Conservation (phyloP, 92 coral and sea anemone species). For the Heliopora coerulea region DNA sequence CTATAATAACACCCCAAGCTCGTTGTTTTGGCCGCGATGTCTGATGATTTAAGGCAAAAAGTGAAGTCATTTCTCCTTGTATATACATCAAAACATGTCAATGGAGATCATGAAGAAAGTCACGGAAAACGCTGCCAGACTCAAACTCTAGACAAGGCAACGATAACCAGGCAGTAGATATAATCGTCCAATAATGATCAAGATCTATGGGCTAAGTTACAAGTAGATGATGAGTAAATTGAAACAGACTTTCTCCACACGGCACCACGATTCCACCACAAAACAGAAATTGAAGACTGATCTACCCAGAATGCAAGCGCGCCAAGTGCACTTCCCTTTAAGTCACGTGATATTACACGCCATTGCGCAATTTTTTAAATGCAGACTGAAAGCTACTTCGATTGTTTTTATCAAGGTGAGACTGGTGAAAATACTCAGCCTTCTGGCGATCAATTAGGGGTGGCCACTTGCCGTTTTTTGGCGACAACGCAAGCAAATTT, state of each 20-base stretch:
- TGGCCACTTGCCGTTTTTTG: too few relatives aligned
- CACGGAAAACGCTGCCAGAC: background rate
- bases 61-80: slow-evolving; percentile 30
- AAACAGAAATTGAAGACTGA: slow-evolving; percentile 9
- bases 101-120: slow-evolving; percentile 16
- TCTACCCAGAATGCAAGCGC: slow-evolving; percentile 1
- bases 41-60: background rate
- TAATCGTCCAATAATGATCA: background rate
- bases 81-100: slow-evolving; percentile 4
- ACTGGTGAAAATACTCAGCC: too few relatives aligned
- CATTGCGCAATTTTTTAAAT: slow-evolving; percentile 1
- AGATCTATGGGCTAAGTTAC: background rate
- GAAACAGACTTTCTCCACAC: background rate
- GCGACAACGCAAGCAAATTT: too few relatives aligned
- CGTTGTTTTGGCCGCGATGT: slow-evolving; percentile 9
- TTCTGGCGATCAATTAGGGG: too few relatives aligned
- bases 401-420: too few relatives aligned
- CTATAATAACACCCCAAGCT: background rate
- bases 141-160: background rate
- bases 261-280: background rate
- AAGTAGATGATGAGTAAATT: background rate
- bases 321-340: background rate
- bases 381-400: too few relatives aligned
- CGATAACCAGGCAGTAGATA: background rate
- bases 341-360: background rate